Evolutionary conservation across 2,888 invertebrate genomes (phyloP), one percentile per base, ranked within the genome.

Genomic region (Drosophila niveifrons): DNA sequence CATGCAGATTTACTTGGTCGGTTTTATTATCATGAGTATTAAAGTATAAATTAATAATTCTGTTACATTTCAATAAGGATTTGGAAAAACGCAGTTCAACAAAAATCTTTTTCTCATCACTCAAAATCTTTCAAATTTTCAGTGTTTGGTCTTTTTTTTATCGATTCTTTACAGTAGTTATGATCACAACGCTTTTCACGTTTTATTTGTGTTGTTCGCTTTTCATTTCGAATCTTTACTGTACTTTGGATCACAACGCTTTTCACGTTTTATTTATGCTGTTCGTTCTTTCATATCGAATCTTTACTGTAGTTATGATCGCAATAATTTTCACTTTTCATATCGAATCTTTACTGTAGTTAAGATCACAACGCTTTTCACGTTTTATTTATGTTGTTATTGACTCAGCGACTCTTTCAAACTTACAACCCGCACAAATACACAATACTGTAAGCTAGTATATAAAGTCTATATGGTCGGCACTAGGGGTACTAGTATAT

Each of bases 361-460:
- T 50, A 11, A 8, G 29, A 41, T 28, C 28, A 28, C 39, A 17
- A 34, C n/a, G 31, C n/a, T 17, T n/a, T n/a, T n/a, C 17, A 50
- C 23, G n/a, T n/a, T 52, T 10, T 3, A 51, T 57, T 47, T 47
- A 11, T 11, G 13, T 28, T 36, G n/a, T 17, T 41, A 9, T 31
- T 15, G 15, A 36, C 48, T 4, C 7, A 58, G 63, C 43, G 44
- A n/a, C 55, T 52, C 46, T 23, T 15, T 15, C 23, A 39, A 29
- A 39, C 39, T 23, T 39, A 13, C 11, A 18, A 13, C 47, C 62
- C 62, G 56, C 56, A 56, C 29, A 48, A 39, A 77, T 72, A 62
- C 28, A 62, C 66, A 74, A 55, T 50, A 55, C 36, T n/a, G 44
- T 41, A 44, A 23, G 17, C 52, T 17, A 31, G 9, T 31, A 9